Evolutionary conservation across 92 coral and sea anemone species (phyloP).

Genomic region (Desmophyllum pertusum): DNA sequence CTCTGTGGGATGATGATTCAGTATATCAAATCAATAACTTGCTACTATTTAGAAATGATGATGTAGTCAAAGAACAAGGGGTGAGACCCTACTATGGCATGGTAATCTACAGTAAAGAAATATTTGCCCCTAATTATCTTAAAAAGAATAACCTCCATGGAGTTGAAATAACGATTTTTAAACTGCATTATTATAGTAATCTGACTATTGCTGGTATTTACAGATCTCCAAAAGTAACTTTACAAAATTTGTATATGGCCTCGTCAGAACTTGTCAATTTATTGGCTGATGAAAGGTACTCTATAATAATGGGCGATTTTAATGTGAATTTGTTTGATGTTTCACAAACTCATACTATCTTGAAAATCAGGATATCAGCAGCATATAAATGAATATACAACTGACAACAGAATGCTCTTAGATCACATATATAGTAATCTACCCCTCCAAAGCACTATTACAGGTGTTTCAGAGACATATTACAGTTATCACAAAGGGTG

Average conservation of each 20-base stretch:
- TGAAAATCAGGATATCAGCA: constrained; percentile 48
- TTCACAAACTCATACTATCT: constrained; percentile 33
- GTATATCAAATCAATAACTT: constrained; percentile 35
- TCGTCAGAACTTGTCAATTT: constrained; percentile 20
- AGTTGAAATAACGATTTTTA: constrained; percentile 38
- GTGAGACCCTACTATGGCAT: constrained; percentile 50
- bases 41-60: constrained; percentile 45
- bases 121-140: constrained; percentile 49
- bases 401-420: constrained; percentile 36
- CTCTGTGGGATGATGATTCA: constrained; percentile 10
- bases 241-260: constrained; percentile 28
- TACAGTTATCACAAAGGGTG: constrained; percentile 40
- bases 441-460: constrained; percentile 25
- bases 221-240: constrained; percentile 35
- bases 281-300: constrained; percentile 15
- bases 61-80: not conserved
- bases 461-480: constrained; percentile 47
- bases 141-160: constrained; percentile 54
- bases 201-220: constrained; percentile 31
- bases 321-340: constrained; percentile 23
- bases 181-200: constrained; percentile 22
- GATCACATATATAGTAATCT: constrained; percentile 42
- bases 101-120: constrained; percentile 43
- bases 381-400: constrained; percentile 32
- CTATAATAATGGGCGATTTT: constrained; percentile 38